phyloP scores from a whole-genome alignment of 2,888 invertebrate genomes.

The Bellardia bayeri region DNA sequence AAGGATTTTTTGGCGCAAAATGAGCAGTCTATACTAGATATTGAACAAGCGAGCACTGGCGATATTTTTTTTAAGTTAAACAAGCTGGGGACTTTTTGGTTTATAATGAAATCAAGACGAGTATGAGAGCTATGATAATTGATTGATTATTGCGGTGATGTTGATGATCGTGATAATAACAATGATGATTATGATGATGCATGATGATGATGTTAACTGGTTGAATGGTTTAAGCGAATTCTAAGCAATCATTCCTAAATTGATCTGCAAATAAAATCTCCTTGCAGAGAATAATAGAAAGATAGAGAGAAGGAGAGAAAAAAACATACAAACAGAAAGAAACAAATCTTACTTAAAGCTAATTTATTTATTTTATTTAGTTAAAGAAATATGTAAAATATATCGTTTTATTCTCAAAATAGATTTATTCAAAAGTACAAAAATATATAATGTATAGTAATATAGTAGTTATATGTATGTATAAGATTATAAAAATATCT shows the following conservation, averaged over 20 bases:
- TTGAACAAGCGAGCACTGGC: slow-evolving; percentile 62
- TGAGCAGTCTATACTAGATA: slow-evolving; percentile 54
- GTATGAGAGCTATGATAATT: slow-evolving; percentile 1
- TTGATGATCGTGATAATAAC: slow-evolving; percentile 34
- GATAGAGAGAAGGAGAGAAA: slow-evolving; percentile 10
- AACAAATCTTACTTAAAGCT: slow-evolving; percentile 55
- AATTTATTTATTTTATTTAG: slow-evolving; percentile 7
- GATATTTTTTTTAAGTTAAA: slow-evolving; percentile 21
- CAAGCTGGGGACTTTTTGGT: slow-evolving; percentile 60
- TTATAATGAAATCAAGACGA: slow-evolving; percentile 12
- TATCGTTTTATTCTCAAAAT: slow-evolving; percentile 73
- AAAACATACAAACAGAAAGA: not conserved
- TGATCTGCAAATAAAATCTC: slow-evolving; percentile 65
- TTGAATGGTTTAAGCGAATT: slow-evolving; percentile 4
- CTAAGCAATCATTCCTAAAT: slow-evolving; percentile 13
- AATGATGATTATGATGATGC: slow-evolving; percentile 44
- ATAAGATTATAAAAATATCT: slow-evolving; percentile 63
- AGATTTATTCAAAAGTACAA: slow-evolving; percentile 76
- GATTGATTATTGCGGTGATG: slow-evolving; percentile 39
- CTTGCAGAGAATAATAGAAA: not conserved
- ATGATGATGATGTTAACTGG: slow-evolving; percentile 30
- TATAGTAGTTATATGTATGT: slow-evolving; percentile 67
- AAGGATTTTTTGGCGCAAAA: slow-evolving; percentile 66
- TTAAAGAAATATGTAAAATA: slow-evolving; percentile 33
- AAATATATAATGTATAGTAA: slow-evolving; percentile 74